A percentile compares a stretch with the other conserved stretches of the same genome.
Conservation (phyloP, 2,888 invertebrate genomes). For the Lissocephala sabroskyi region DNA sequence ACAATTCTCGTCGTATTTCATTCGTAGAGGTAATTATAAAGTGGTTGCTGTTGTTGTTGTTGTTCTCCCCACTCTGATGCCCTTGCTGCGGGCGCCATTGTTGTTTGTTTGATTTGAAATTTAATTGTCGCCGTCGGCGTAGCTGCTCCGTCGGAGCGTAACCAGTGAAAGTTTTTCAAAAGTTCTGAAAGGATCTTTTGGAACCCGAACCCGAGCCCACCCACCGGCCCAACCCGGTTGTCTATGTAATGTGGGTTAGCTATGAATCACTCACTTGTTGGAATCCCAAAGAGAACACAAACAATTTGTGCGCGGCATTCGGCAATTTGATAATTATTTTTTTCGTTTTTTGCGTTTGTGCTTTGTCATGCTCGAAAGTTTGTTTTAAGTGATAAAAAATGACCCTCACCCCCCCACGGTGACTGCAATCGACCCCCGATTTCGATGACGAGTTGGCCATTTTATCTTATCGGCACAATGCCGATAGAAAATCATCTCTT, state of each 20-base stretch:
- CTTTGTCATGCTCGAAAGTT: conserved; percentile 42
- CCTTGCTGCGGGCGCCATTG: background rate
- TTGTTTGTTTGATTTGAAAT: conserved; percentile 15
- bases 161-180: conserved; percentile 36
- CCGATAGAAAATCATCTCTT: no score
- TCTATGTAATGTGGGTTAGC: conserved; percentile 8
- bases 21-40: conserved; percentile 51
- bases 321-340: conserved; percentile 28
- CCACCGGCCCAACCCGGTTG: no score
- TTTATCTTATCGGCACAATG: no score
- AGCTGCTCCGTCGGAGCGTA: conserved; percentile 18
- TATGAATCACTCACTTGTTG: no score
- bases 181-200: conserved; percentile 33
- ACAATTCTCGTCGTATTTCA: no score
- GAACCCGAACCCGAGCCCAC: no score
- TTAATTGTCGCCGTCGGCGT: background rate
- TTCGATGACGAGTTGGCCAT: no score
- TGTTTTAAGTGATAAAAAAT: conserved; percentile 49
- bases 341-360: conserved; percentile 17
- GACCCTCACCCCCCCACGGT: no score
- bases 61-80: conserved; percentile 7
- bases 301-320: background rate
- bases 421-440: no score
- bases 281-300: background rate
- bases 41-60: conserved; percentile 15